Conservation (phyloP, 2,888 invertebrate species). For the Netelia inedita region DNA sequence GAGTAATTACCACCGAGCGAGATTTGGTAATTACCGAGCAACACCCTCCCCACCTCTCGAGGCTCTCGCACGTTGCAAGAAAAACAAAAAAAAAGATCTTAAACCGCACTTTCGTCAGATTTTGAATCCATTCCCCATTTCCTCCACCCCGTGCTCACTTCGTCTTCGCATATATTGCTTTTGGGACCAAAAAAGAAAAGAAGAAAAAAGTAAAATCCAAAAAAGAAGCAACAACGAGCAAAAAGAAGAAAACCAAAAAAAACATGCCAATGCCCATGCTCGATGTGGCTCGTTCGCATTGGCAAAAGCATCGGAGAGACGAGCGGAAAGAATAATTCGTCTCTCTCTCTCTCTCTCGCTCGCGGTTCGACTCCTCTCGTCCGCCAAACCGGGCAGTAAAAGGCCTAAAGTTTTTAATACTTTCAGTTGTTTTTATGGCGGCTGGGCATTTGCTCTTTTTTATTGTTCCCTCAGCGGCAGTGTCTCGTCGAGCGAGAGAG, state of each 20-base stretch:
- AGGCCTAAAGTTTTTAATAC: slow-evolving; percentile 84
- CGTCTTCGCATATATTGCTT: slow-evolving; percentile 12
- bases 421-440: slow-evolving; percentile 84
- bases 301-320: slow-evolving; percentile 35
- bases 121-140: slow-evolving; percentile 21
- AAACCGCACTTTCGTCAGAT: background rate
- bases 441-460: slow-evolving; percentile 81
- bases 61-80: too few relatives aligned
- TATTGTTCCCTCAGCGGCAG: slow-evolving; percentile 76
- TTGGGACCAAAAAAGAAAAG: background rate
- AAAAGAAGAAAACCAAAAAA: slow-evolving; percentile 20
- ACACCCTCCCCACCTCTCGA: background rate
- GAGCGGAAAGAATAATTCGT: slow-evolving; percentile 40
- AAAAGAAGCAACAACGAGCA: too few relatives aligned
- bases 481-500: slow-evolving; percentile 68
- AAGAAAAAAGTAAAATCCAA: too few relatives aligned
- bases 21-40: background rate
- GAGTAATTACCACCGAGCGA: background rate
- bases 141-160: slow-evolving; percentile 3
- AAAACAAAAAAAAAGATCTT: background rate
- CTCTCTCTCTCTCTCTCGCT: slow-evolving; percentile 45
- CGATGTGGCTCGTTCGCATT: slow-evolving; percentile 41
- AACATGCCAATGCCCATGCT: slow-evolving; percentile 44
- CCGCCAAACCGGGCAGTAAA: slow-evolving; percentile 79
- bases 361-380: slow-evolving; percentile 28